Conservation (phyloP, 2,113 vertebrate genomes). For the Herpetotheres cachinnans region DNA sequence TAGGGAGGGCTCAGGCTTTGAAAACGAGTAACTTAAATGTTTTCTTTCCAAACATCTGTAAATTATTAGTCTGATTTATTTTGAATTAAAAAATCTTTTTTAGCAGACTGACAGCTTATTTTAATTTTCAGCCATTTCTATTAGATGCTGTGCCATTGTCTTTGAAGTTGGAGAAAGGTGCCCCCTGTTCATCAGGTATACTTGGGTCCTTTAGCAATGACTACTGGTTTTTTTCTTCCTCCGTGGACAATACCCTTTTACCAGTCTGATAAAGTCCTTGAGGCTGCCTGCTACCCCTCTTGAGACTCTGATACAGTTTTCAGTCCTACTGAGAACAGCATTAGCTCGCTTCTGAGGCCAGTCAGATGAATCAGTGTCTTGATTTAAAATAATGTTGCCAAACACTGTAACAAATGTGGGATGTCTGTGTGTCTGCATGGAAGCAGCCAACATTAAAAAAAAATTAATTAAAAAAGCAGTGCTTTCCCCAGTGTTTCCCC, state of each 20-base stretch:
- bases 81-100: conserved; percentile 72
- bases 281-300: background rate
- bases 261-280: background rate
- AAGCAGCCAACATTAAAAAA: background rate
- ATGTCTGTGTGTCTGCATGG: background rate
- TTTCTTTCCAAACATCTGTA: conserved; percentile 80
- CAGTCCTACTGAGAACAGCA: background rate
- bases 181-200: conserved; percentile 17
- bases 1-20: conserved; percentile 51
- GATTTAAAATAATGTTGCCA: background rate
- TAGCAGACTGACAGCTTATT: conserved; percentile 70
- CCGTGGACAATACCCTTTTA: background rate
- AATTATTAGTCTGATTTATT: conserved; percentile 76
- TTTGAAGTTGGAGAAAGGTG: conserved; percentile 55
- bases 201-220: background rate
- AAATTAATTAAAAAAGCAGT: background rate
- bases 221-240: background rate
- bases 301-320: background rate
- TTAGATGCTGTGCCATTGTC: background rate
- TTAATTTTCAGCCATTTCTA: conserved; percentile 66
- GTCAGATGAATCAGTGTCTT: background rate
- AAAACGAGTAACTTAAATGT: conserved; percentile 57
- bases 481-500: background rate
- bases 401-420: background rate
- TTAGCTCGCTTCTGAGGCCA: background rate